phyloP scores from a whole-genome alignment of 2,888 invertebrate species.

The Torymus aiolomorphi region DNA sequence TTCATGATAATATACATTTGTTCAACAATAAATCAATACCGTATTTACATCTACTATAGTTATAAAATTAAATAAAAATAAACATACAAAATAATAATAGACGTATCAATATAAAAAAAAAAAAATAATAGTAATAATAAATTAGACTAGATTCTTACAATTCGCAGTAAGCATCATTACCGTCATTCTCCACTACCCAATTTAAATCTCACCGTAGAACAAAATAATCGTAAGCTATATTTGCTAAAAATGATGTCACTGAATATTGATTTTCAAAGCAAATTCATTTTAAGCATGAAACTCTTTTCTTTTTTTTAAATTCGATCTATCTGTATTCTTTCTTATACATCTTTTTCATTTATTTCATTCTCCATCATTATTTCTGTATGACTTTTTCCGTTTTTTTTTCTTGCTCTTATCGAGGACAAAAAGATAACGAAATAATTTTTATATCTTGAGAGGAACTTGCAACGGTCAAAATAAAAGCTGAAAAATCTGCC shows the following conservation, averaged over 20 bases:
- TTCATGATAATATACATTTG: too few species aligned
- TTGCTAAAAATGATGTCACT: neutral
- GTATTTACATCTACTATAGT: neutral
- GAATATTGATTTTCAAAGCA: constrained; percentile 7
- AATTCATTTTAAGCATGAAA: constrained; percentile 42
- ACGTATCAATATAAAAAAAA: neutral
- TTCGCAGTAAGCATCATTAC: constrained; percentile 11
- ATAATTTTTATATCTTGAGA: neutral
- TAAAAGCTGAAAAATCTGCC: constrained; percentile 19
- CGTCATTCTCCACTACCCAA: neutral
- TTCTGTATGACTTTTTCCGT: too few species aligned
- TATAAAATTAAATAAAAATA: constrained; percentile 6
- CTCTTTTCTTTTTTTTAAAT: neutral
- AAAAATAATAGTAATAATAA: constrained; percentile 17
- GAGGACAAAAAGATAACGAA: constrained; percentile 18
- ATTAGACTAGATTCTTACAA: constrained; percentile 31
- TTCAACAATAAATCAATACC: too few species aligned
- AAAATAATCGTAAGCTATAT: neutral
- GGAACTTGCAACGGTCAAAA: constrained; percentile 15
- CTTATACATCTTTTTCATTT: neutral
- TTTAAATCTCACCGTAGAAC: neutral
- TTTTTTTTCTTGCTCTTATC: constrained; percentile 9
- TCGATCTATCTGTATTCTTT: neutral
- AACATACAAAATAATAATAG: neutral
- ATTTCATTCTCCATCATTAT: neutral